Evolutionary conservation across 1,140 invertebrate genomes (phyloP), one percentile per base, ranked within the genome.

Genomic region (Caenorhabditis remanei): DNA sequence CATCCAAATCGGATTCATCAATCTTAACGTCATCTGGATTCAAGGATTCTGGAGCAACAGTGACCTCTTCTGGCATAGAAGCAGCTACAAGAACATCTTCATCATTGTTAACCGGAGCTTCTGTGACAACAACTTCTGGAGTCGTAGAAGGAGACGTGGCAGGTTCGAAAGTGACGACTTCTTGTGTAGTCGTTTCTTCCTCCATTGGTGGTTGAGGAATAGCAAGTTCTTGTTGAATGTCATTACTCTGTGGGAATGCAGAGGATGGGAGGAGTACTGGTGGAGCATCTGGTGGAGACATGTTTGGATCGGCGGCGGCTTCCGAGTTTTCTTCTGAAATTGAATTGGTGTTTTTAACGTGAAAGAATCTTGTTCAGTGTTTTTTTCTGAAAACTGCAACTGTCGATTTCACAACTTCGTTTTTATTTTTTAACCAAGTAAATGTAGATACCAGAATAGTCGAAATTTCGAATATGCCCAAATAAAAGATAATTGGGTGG

Each of bases 161-260:
- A 50, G 71, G 2, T n/a, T 79, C 71, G n/a, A 79, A 79, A 13
- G 71, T 79, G 8, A 79, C 71, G 7, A 24, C n/a, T 53, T 79
- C 71, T 24, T 46, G 71, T 1, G 41, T 75, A 4, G 32, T 40
- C 24, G 63, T n/a, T 40, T 65, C 63, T 16, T 65, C 63, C 46
- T 79, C 71, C 46, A 50, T 50, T 79, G 71, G 71, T 24, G 71
- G 71, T 50, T 79, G 19, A 43, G 71, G 71, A 16, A 79, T 79
- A 19, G 43, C 46, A 2, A 79, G 21, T 14, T 79, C 71, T n/a
- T 79, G 46, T n/a, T 79, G 71, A 24, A 79, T 79, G 1, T 50
- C 71, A 16, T 79, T 79, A 71, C 46, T 19, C 41, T 71, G 41
- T 19, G 40, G 41, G 41, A 71, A 63, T 63, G 5, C 61, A 21